A percentile compares a stretch with the other conserved stretches of the same genome.
These are phyloP conservation scores for Triplophysa tibetana DNA, from an alignment of 2,113 vertebrate genomes.

Conservation along the genomic window DNA sequence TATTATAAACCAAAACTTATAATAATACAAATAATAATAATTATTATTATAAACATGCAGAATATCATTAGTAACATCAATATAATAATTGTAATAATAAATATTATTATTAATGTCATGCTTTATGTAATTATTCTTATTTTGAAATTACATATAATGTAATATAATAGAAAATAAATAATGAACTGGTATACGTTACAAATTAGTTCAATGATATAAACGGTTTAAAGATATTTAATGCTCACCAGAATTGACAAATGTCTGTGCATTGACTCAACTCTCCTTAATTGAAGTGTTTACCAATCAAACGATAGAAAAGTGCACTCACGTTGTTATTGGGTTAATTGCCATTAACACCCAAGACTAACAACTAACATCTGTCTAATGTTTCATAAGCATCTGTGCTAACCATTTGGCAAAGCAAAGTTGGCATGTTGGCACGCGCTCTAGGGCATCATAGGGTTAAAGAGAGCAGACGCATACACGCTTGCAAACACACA, in stretches of 20 bases:
- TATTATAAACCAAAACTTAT: too few species aligned
- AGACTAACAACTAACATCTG: slow-evolving; percentile 23
- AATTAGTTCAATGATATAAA: too few species aligned
- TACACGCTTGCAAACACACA: slow-evolving; percentile 32
- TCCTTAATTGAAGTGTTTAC: not conserved
- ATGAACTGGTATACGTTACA: too few species aligned
- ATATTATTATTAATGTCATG: too few species aligned
- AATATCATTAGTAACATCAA: too few species aligned
- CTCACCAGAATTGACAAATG: not conserved
- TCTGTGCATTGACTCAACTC: not conserved
- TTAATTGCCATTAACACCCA: slow-evolving; percentile 1
- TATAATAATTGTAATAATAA: too few species aligned
- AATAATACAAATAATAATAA: too few species aligned
- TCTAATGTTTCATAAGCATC: slow-evolving; percentile 13
- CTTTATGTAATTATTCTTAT: too few species aligned
- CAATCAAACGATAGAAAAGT: slow-evolving; percentile 1
- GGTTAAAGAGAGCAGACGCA: slow-evolving; percentile 25
- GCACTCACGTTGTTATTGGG: not conserved
- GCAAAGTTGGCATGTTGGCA: slow-evolving; percentile 14
- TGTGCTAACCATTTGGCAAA: slow-evolving; percentile 23
- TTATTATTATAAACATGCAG: too few species aligned
- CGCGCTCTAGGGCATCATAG: not conserved
- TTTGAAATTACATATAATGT: too few species aligned
- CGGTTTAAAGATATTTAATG: not conserved
- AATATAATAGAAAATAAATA: too few species aligned